A percentile compares a stretch with the other conserved stretches of the same genome.
Evolutionary conservation across 2,797 vertebrate species (phyloP).

Genomic region (Lacerta viridis): DNA sequence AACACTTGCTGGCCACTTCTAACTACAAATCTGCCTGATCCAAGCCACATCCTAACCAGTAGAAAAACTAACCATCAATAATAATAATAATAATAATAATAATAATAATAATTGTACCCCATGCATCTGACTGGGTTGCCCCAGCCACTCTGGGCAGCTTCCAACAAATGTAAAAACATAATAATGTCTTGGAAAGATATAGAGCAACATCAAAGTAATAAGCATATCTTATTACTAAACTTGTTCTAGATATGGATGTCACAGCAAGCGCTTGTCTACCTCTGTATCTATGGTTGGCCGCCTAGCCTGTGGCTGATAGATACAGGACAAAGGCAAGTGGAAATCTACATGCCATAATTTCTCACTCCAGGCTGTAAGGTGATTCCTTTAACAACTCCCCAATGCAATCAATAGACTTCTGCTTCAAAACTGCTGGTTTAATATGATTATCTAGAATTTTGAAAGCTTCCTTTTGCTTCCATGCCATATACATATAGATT

Average conservation of each 20-base stretch:
- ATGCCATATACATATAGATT: constrained; percentile 20
- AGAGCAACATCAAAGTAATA: background rate
- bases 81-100: too few relatives aligned
- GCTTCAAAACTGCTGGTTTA: background rate
- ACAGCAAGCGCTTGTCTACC: background rate
- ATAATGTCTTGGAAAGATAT: background rate
- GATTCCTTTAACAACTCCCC: constrained; percentile 8
- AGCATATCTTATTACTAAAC: background rate
- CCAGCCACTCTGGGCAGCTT: too few relatives aligned
- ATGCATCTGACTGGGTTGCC: too few relatives aligned
- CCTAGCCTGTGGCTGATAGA: background rate
- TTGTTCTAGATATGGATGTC: too few relatives aligned
- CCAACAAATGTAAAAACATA: too few relatives aligned
- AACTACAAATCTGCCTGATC: background rate
- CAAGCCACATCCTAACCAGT: background rate
- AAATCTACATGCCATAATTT: background rate
- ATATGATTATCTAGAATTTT: background rate
- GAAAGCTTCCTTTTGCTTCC: constrained; percentile 1
- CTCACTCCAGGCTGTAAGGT: background rate
- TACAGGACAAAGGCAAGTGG: background rate
- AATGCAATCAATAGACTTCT: background rate
- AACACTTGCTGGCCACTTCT: background rate
- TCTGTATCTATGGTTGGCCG: background rate
- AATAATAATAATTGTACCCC: too few relatives aligned
- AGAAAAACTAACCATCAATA: too few relatives aligned